A percentile compares a stretch with the other conserved stretches of the same genome.
Evolutionary conservation across 2,113 vertebrate genomes (phyloP).

Genomic region (Platanista minor): DNA sequence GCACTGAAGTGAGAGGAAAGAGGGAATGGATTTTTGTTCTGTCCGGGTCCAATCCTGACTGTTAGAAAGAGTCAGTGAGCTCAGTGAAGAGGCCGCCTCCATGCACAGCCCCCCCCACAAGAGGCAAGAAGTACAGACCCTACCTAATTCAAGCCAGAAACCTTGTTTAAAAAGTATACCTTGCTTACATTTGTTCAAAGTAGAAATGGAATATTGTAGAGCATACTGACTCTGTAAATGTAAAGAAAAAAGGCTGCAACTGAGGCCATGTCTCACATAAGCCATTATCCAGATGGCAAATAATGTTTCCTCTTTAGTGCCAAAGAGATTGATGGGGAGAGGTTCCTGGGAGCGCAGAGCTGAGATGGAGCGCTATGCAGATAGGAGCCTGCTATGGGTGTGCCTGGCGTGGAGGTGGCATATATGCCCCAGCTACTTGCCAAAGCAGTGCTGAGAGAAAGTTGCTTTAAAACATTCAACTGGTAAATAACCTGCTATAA

Average conservation of each 20-base stretch:
- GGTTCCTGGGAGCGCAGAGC: background rate
- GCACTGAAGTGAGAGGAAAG: background rate
- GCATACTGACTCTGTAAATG: background rate
- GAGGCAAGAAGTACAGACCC: background rate
- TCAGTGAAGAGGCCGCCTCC: background rate
- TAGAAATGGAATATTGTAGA: background rate
- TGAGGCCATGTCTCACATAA: background rate
- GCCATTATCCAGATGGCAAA: background rate
- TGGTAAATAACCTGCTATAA: background rate
- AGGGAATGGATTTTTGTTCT: background rate
- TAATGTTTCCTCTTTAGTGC: background rate
- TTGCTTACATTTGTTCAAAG: background rate
- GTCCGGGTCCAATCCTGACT: background rate
- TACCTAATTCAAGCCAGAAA: background rate
- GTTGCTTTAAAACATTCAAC: background rate
- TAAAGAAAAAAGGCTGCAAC: background rate
- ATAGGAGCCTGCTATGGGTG: accelerated
- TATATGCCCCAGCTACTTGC: background rate
- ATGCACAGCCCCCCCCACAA: background rate
- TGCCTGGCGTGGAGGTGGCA: accelerated
- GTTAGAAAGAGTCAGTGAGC: background rate
- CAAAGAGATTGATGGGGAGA: background rate
- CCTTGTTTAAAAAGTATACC: background rate
- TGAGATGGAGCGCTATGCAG: accelerated
- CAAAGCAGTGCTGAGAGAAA: background rate